Evolutionary conservation across 2,113 vertebrate species (phyloP).

Genomic region (Chaetura pelagica): DNA sequence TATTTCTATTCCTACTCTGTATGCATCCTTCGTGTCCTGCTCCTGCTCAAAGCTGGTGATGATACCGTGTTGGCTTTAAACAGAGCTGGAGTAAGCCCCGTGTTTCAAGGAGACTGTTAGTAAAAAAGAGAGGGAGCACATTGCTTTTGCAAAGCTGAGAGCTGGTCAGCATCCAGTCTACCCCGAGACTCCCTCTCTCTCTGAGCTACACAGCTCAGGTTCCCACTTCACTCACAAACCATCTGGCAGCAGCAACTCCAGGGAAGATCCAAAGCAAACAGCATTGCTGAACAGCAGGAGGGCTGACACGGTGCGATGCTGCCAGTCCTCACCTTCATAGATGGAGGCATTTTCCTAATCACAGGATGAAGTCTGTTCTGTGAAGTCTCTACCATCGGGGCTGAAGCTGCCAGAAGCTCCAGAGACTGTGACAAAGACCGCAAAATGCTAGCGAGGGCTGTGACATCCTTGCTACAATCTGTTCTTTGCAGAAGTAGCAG

Average conservation of each 20-base stretch:
- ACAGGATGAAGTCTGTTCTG: background rate
- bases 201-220: background rate
- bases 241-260: background rate
- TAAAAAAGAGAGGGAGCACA: background rate
- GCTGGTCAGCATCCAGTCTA: background rate
- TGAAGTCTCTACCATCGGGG: background rate
- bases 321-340: background rate
- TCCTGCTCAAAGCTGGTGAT: background rate
- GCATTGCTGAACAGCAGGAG: background rate
- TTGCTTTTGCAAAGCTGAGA: background rate
- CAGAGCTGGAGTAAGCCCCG: background rate
- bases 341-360: background rate
- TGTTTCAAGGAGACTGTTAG: background rate
- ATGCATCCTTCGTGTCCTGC: background rate
- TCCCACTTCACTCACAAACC: background rate
- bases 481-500: background rate
- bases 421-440: background rate
- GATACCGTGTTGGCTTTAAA: background rate
- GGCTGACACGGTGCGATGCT: accelerated
- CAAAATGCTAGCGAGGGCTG: background rate
- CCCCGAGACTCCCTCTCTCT: background rate
- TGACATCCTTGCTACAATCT: background rate
- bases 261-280: background rate
- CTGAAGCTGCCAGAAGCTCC: background rate
- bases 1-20: background rate